Conservation (phyloP, 2,797 vertebrate species). For the Anguilla pacifica region DNA sequence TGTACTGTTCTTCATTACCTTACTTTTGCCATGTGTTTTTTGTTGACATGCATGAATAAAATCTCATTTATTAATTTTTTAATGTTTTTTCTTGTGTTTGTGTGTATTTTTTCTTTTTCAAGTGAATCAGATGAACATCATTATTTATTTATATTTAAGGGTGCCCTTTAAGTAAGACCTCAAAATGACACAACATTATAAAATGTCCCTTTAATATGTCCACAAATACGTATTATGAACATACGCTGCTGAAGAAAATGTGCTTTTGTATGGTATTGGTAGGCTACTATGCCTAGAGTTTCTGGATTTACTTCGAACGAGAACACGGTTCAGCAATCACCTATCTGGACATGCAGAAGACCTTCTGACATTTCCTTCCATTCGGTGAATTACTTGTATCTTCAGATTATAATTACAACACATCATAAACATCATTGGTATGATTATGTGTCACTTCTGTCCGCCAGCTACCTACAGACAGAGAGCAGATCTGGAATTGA, state of each 20-base stretch:
- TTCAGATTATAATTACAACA: not conserved
- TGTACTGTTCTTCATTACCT: not conserved
- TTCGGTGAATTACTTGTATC: too few relatives aligned
- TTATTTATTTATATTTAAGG: not conserved
- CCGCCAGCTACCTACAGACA: not conserved
- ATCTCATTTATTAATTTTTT: not conserved
- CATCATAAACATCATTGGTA: not conserved
- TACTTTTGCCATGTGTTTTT: not conserved
- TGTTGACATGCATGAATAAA: not conserved
- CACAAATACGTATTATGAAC: too few relatives aligned
- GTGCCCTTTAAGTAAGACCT: too few relatives aligned
- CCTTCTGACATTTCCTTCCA: too few relatives aligned
- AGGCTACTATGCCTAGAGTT: too few relatives aligned
- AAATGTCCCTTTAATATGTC: too few relatives aligned
- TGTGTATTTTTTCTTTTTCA: not conserved
- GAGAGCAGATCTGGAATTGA: conserved; percentile 2
- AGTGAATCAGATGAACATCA: not conserved
- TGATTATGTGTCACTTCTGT: not conserved
- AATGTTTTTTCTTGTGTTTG: not conserved
- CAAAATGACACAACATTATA: too few relatives aligned
- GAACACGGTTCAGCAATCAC: too few relatives aligned
- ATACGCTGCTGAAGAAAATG: too few relatives aligned
- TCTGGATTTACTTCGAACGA: too few relatives aligned
- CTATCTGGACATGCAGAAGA: too few relatives aligned
- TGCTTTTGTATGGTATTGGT: too few relatives aligned